A percentile compares a stretch with the other conserved stretches of the same genome.
Conservation (phyloP, 2,797 vertebrate species). For the Lates japonicus region DNA sequence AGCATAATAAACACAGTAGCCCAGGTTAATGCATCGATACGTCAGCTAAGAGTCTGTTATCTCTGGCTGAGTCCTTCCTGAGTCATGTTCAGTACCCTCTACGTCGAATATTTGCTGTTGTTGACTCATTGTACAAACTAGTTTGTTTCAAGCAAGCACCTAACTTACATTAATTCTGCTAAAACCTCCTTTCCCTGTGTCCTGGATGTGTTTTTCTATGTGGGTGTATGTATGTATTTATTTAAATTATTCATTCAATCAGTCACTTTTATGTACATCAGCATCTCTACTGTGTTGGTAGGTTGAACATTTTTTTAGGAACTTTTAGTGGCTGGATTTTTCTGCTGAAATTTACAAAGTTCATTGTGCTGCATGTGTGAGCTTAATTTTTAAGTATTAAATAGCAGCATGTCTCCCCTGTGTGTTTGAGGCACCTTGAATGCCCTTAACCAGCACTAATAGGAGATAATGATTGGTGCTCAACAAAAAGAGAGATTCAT, state of each 20-base stretch:
- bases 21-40: too few relatives aligned
- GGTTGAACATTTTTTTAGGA: constrained; percentile 27
- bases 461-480: constrained; percentile 88
- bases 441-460: constrained; percentile 88
- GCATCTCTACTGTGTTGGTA: background rate
- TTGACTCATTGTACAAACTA: background rate
- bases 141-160: background rate
- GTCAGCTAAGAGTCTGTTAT: too few relatives aligned
- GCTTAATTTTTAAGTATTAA: constrained; percentile 73
- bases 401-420: constrained; percentile 73
- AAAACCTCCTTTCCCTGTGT: constrained; percentile 1
- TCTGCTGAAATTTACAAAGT: constrained; percentile 57
- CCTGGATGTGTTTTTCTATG: background rate
- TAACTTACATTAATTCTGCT: background rate
- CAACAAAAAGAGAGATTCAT: constrained; percentile 85
- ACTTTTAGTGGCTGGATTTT: constrained; percentile 50
- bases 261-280: background rate
- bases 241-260: constrained; percentile 4
- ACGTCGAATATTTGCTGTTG: too few relatives aligned
- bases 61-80: too few relatives aligned
- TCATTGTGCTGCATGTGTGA: constrained; percentile 54
- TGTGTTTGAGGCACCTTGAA: constrained; percentile 84
- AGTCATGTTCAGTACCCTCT: too few relatives aligned
- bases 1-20: too few relatives aligned
- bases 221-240: background rate